phyloP scores from a whole-genome alignment of 2,113 vertebrate genomes.

The Agapornis roseicollis region DNA sequence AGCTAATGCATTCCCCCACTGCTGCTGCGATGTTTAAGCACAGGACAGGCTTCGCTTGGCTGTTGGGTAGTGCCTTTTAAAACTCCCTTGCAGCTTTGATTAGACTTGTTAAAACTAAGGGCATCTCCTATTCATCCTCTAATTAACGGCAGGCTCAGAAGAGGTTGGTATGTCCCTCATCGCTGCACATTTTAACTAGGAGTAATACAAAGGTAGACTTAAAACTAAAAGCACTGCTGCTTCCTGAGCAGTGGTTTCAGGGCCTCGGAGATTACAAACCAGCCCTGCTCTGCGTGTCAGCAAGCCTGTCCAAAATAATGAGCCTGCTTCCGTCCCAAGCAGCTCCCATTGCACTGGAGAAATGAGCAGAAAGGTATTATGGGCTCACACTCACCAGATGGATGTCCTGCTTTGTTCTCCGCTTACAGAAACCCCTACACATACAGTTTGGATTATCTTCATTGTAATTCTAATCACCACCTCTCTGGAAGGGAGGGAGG shows the following conservation, averaged over 20 bases:
- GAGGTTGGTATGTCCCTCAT: not conserved
- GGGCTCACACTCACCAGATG: constrained; percentile 63
- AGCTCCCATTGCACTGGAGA: constrained; percentile 64
- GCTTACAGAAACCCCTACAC: constrained; percentile 58
- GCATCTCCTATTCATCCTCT: constrained; percentile 40
- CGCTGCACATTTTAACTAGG: constrained; percentile 41
- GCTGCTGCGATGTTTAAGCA: constrained; percentile 1
- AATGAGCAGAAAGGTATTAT: constrained; percentile 68
- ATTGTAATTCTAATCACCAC: constrained; percentile 68
- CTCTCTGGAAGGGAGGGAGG: constrained; percentile 36
- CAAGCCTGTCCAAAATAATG: constrained; percentile 55
- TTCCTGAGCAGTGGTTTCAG: constrained; percentile 47
- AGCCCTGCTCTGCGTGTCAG: constrained; percentile 46
- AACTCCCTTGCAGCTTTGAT: constrained; percentile 28
- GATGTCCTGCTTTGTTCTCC: constrained; percentile 66
- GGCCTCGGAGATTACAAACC: constrained; percentile 42
- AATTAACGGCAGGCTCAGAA: constrained; percentile 49
- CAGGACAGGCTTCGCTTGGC: not conserved
- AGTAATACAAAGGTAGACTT: constrained; percentile 56
- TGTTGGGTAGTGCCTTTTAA: not conserved
- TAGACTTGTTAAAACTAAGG: constrained; percentile 43
- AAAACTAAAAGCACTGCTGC: constrained; percentile 52
- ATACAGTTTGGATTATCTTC: constrained; percentile 69
- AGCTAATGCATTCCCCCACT: not conserved
- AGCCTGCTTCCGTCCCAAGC: constrained; percentile 51